phyloP scores from a whole-genome alignment of 1,140 invertebrate genomes.

The Lordiphosa stackelbergi region DNA sequence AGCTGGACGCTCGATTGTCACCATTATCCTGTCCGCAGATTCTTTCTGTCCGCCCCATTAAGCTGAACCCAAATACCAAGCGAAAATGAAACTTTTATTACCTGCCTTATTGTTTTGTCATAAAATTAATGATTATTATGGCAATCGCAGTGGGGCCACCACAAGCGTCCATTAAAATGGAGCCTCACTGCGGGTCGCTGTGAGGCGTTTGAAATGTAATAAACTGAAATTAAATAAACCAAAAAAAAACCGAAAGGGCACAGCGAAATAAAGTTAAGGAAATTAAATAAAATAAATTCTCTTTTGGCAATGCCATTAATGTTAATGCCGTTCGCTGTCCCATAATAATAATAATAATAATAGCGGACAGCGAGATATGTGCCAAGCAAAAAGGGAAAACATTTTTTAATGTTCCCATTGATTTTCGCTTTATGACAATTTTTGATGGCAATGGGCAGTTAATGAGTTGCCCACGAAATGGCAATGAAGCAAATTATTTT shows the following conservation, averaged over 20 bases:
- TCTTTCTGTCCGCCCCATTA: slow-evolving; percentile 27
- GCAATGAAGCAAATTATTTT: too few relatives aligned
- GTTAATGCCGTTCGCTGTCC: slow-evolving; percentile 49
- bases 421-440: slow-evolving; percentile 60
- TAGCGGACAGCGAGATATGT: slow-evolving; percentile 33
- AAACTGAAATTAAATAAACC: slow-evolving; percentile 67
- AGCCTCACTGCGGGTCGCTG: slow-evolving; percentile 31
- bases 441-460: slow-evolving; percentile 41
- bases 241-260: slow-evolving; percentile 40
- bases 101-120: slow-evolving; percentile 74
- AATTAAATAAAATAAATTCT: slow-evolving; percentile 71
- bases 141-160: slow-evolving; percentile 58
- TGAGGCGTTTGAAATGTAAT: slow-evolving; percentile 52
- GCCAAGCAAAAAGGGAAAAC: neutral
- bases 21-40: slow-evolving; percentile 9
- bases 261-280: slow-evolving; percentile 45
- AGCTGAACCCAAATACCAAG: slow-evolving; percentile 32
- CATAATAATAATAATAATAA: slow-evolving; percentile 19
- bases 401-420: slow-evolving; percentile 51
- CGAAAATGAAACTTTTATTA: slow-evolving; percentile 74
- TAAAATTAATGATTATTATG: slow-evolving; percentile 76
- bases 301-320: slow-evolving; percentile 66
- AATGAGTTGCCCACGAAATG: slow-evolving; percentile 26
- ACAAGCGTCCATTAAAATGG: slow-evolving; percentile 63
- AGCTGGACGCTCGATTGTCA: slow-evolving; percentile 21